Conservation (phyloP, 2,113 vertebrate genomes). For the Serranochromis macrocephalus region DNA sequence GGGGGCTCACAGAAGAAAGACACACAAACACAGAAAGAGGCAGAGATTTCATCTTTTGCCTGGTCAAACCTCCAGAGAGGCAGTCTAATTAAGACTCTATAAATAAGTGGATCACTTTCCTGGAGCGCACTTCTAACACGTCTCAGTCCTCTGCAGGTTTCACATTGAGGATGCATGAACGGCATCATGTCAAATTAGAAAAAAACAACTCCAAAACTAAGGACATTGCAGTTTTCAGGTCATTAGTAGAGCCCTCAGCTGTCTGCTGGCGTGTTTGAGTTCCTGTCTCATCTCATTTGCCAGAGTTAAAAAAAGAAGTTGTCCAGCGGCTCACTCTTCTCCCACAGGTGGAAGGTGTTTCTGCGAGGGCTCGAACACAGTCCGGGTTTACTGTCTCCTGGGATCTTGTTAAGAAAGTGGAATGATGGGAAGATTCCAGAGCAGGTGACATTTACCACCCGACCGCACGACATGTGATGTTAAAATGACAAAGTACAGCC, state of each 20-base stretch:
- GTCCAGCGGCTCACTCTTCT: neutral
- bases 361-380: neutral
- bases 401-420: neutral
- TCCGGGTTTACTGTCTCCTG: neutral
- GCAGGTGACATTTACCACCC: neutral
- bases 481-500: neutral
- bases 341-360: neutral
- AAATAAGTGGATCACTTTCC: slow-evolving; percentile 63
- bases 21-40: slow-evolving; percentile 25
- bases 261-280: neutral
- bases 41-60: slow-evolving; percentile 49
- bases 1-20: neutral
- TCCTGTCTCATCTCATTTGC: neutral
- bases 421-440: neutral
- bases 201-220: neutral
- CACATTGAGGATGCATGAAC: neutral
- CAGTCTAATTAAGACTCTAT: slow-evolving; percentile 64
- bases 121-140: slow-evolving; percentile 49
- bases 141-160: slow-evolving; percentile 26
- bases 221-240: slow-evolving; percentile 19
- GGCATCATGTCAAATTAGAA: slow-evolving; percentile 7
- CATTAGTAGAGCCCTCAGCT: neutral
- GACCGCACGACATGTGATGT: too few species aligned
- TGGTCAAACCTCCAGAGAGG: slow-evolving; percentile 37
- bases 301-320: neutral